Conservation (phyloP, 2,797 vertebrate species). For the Aphelocoma californica region DNA sequence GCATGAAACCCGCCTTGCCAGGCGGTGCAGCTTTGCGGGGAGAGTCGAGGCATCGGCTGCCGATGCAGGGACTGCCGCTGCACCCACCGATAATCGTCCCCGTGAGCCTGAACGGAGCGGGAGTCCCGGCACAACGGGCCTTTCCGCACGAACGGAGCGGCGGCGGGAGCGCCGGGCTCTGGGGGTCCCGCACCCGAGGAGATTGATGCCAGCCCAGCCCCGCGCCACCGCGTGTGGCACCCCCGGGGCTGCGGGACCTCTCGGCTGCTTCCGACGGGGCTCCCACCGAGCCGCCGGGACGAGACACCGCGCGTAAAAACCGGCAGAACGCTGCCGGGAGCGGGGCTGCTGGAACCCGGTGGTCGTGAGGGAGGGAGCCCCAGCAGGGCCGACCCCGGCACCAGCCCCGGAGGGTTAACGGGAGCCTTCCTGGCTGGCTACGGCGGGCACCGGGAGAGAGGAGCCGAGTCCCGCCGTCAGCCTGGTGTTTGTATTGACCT, state of each 20-base stretch:
- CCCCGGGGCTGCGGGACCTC: neutral
- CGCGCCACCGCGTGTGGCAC: neutral
- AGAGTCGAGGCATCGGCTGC: neutral
- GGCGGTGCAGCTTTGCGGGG: neutral
- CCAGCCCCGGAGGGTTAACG: neutral
- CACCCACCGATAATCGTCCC: accelerated
- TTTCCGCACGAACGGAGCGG: neutral
- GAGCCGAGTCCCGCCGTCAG: neutral
- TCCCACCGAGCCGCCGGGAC: neutral
- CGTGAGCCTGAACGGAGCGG: neutral
- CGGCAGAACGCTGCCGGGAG: neutral
- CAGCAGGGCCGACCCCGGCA: neutral
- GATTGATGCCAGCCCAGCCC: too few relatives aligned
- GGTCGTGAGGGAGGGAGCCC: neutral
- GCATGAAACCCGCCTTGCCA: accelerated
- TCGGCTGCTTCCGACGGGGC: neutral
- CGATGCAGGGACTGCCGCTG: accelerated
- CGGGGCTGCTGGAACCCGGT: neutral
- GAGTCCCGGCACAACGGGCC: accelerated
- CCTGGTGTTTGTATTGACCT: neutral
- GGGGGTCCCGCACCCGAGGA: neutral
- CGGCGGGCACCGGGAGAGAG: neutral
- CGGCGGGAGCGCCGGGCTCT: accelerated
- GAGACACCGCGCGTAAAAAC: neutral
- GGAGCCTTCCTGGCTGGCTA: neutral